Evolutionary conservation across 2,888 invertebrate genomes (phyloP), one percentile per base, ranked within the genome.

Genomic region (Eilema sororculum): DNA sequence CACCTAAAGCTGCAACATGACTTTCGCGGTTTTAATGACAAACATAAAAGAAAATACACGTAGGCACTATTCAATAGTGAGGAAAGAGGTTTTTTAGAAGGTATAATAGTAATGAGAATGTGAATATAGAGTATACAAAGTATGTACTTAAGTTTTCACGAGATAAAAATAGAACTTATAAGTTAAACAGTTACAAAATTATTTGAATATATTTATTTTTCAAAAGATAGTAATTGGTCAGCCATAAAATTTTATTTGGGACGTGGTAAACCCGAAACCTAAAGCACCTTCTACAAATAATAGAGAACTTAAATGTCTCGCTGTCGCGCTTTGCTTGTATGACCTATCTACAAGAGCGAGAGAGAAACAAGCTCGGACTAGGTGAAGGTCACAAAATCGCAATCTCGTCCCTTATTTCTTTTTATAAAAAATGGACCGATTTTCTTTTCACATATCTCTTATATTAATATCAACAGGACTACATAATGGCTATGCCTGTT

Each of bases 1-100:
- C 75, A 77, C 77, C 75, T 62, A 80, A 69, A 79, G 73, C 73
- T 20, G 52, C 20, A 6, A 10, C 2, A n/a, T 52, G n/a, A 52
- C 22, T 46, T 10, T 25, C 16, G 5, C n/a, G n/a, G 46, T 64
- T 12, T 52, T 30, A 30, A 30, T 52, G n/a, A 46, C 46, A 46
- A 28, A 22, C 28, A 8, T 41, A 64, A n/a, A 64, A 52, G 28
- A 52, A 52, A 2, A 1, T 41, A 52, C 28, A n/a, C n/a, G n/a
- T n/a, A n/a, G n/a, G n/a, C 3, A 28, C 9, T 8, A 16, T 24
- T n/a, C 10, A 64, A 52, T 58, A 28, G n/a, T 52, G 52, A 12
- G 28, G 9, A n/a, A 52, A 64, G 25, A 16, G 8, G 58, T 58
- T 25, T 25, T 22, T 24, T 24, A 22, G 20, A n/a, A 37, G 9